Percentiles rank a stretch among this genome's conserved stretches.
These are phyloP conservation scores for Bembecia ichneumoniformis DNA, from an alignment of 2,888 invertebrate species.

Conservation along the genomic window DNA sequence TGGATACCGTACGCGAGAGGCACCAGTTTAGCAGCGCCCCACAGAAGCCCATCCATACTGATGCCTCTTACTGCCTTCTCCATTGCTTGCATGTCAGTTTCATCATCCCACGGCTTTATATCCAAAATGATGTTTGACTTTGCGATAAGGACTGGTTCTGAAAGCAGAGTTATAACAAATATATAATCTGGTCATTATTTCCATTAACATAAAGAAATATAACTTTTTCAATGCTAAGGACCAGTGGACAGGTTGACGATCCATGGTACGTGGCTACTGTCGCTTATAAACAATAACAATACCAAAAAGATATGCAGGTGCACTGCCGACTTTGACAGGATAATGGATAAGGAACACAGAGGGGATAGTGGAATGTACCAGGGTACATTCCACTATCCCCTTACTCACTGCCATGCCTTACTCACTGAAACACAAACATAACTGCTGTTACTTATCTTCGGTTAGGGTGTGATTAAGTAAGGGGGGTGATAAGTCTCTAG, in stretches of 20 bases:
- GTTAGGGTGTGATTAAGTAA: too few relatives aligned
- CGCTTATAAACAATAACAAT: too few relatives aligned
- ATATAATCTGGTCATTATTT: not conserved
- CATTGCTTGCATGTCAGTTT: conserved; percentile 91
- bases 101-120: conserved; percentile 94
- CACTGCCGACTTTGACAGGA: too few relatives aligned
- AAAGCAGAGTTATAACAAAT: conserved; percentile 14
- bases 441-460: too few relatives aligned
- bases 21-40: conserved; percentile 94
- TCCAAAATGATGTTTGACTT: conserved; percentile 96
- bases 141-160: conserved; percentile 89
- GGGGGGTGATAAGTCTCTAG: too few relatives aligned
- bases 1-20: conserved; percentile 93
- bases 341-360: too few relatives aligned
- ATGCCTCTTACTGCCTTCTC: conserved; percentile 86
- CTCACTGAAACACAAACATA: too few relatives aligned
- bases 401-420: too few relatives aligned
- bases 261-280: too few relatives aligned
- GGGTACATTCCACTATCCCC: too few relatives aligned
- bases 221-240: conserved; percentile 1
- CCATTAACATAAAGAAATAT: not conserved
- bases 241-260: too few relatives aligned
- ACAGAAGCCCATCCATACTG: conserved; percentile 86
- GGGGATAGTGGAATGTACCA: too few relatives aligned
- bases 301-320: not conserved